phyloP scores from a whole-genome alignment of 2,113 vertebrate genomes.

The Mesocricetus auratus region DNA sequence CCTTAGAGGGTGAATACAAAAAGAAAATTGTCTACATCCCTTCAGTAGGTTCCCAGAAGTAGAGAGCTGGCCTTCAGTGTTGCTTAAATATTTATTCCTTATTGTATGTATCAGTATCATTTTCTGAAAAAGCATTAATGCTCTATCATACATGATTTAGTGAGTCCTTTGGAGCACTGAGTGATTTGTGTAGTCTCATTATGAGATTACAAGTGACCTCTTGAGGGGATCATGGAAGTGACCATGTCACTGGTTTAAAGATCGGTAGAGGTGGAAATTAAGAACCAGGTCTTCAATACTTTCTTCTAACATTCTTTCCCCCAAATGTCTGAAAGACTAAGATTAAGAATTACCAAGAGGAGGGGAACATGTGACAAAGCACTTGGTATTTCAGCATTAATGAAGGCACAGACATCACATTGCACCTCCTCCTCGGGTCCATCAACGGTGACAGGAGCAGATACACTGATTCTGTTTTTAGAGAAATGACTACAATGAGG shows the following conservation, averaged over 20 bases:
- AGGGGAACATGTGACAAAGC: neutral
- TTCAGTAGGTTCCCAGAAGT: neutral
- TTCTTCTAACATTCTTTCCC: neutral
- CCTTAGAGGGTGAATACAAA: neutral
- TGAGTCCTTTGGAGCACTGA: neutral
- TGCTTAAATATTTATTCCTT: neutral
- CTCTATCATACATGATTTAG: neutral
- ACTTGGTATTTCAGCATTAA: neutral
- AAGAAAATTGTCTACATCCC: neutral
- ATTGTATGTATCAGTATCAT: neutral
- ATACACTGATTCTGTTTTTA: neutral
- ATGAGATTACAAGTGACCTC: neutral
- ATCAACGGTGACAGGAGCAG: constrained; percentile 89
- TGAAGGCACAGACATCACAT: neutral
- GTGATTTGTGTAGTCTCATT: neutral
- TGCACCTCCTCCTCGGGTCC: constrained; percentile 90
- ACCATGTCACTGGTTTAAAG: neutral
- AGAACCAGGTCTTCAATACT: neutral
- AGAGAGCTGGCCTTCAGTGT: neutral
- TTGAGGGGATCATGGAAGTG: neutral
- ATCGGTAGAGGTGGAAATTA: neutral
- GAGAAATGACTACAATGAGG: constrained; percentile 87
- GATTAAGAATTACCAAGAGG: neutral
- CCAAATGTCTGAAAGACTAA: constrained; percentile 7
- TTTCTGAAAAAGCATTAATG: neutral